Conservation (phyloP, 2,888 invertebrate genomes). For the Drosophila nr. medialis region DNA sequence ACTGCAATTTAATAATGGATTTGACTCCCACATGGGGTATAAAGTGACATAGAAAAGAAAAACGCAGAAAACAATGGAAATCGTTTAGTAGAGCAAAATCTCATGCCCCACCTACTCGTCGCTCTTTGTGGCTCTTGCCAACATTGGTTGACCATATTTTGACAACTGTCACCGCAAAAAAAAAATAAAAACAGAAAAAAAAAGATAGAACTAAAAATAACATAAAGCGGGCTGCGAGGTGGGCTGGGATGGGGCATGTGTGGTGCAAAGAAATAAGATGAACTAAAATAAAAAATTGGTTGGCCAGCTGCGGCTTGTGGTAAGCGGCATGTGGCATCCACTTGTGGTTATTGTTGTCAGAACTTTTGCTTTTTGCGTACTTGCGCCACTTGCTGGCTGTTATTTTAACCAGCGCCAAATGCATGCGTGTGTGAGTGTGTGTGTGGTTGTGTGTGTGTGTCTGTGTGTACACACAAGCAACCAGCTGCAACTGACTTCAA, state of each 20-base stretch:
- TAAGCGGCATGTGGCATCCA: conserved; percentile 66
- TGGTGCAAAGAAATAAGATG: conserved; percentile 9
- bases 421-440: conserved; percentile 12
- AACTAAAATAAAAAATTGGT: conserved; percentile 27
- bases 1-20: not conserved
- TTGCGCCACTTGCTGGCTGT: conserved; percentile 56
- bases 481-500: conserved; percentile 21
- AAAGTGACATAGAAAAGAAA: not conserved
- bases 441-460: conserved; percentile 18
- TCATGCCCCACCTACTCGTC: not conserved
- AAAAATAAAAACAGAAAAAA: conserved; percentile 55
- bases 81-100: not conserved
- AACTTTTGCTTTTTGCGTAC: conserved; percentile 68
- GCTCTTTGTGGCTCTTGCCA: not conserved
- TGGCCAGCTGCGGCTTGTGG: conserved; percentile 63
- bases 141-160: conserved; percentile 67
- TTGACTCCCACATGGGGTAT: not conserved
- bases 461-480: not conserved
- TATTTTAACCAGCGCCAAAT: conserved; percentile 68
- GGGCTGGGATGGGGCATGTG: not conserved
- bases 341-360: conserved; percentile 78
- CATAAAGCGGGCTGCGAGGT: conserved; percentile 26
- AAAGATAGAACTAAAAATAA: conserved; percentile 55
- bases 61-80: not conserved
- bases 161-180: conserved; percentile 77